phyloP scores from a whole-genome alignment of 2,797 vertebrate genomes.

The Holocentrus rufus region DNA sequence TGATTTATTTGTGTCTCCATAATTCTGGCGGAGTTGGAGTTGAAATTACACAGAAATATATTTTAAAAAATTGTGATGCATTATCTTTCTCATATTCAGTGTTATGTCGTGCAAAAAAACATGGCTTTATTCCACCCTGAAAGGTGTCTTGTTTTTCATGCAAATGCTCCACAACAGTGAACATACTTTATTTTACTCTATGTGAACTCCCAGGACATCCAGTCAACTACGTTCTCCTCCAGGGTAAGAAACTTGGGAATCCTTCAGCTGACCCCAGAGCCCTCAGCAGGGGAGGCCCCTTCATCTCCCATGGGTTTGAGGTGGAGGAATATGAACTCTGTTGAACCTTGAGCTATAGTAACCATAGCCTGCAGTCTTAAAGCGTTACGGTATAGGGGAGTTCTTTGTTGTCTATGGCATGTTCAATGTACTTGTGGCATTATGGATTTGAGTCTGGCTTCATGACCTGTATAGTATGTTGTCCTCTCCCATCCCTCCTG shows the following conservation, averaged over 20 bases:
- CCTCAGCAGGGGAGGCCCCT: background rate
- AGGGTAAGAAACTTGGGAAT: slow-evolving; percentile 23
- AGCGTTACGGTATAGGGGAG: background rate
- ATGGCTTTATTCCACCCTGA: background rate
- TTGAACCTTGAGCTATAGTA: slow-evolving; percentile 15
- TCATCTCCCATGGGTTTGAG: slow-evolving; percentile 5
- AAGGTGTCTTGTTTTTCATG: slow-evolving; percentile 1
- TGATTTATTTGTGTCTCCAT: background rate
- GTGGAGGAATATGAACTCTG: background rate
- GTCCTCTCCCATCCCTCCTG: too few relatives aligned
- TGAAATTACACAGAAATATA: too few relatives aligned
- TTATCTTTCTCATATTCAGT: background rate
- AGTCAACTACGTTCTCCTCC: background rate
- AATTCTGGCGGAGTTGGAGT: background rate
- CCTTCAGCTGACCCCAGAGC: slow-evolving; percentile 12
- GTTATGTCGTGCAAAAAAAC: background rate
- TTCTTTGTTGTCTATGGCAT: background rate
- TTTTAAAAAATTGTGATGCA: background rate
- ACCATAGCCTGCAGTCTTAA: slow-evolving; percentile 22
- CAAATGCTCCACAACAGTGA: background rate
- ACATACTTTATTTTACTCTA: slow-evolving; percentile 9
- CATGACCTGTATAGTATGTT: background rate
- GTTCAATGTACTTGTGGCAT: too few relatives aligned
- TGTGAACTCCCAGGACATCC: slow-evolving; percentile 4
- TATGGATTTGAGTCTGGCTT: background rate